Evolutionary conservation across 1,140 invertebrate genomes (phyloP).

Genomic region (Aphaenogaster rudis): DNA sequence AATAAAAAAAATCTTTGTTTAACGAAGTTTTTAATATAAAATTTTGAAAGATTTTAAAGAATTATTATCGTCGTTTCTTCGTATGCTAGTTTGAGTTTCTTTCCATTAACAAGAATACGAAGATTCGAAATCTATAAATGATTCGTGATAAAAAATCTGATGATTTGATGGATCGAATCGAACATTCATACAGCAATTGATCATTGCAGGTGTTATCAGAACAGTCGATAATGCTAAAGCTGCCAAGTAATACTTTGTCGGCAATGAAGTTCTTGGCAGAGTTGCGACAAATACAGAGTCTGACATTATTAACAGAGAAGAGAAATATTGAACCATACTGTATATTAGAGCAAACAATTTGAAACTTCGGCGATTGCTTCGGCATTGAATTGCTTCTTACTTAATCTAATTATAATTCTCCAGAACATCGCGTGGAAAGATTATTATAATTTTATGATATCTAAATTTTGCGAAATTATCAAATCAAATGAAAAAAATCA

Average conservation of each 20-base stretch:
- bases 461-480: neutral
- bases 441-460: neutral
- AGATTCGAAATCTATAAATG: neutral
- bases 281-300: neutral
- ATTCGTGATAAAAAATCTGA: neutral
- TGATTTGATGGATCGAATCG: neutral
- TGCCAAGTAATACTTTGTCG: neutral
- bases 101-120: neutral
- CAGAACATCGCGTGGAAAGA: neutral
- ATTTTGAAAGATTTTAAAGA: neutral
- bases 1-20: conserved; percentile 10
- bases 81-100: neutral
- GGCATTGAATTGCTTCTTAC: neutral
- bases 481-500: neutral
- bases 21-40: neutral
- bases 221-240: neutral
- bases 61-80: neutral
- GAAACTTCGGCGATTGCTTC: neutral
- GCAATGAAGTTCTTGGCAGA: neutral
- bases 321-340: neutral
- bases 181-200: neutral
- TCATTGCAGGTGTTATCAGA: neutral
- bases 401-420: neutral
- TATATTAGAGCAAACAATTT: neutral
- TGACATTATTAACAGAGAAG: conserved; percentile 9